phyloP scores from a whole-genome alignment of 2,797 vertebrate genomes.

The Naso thynnoides region DNA sequence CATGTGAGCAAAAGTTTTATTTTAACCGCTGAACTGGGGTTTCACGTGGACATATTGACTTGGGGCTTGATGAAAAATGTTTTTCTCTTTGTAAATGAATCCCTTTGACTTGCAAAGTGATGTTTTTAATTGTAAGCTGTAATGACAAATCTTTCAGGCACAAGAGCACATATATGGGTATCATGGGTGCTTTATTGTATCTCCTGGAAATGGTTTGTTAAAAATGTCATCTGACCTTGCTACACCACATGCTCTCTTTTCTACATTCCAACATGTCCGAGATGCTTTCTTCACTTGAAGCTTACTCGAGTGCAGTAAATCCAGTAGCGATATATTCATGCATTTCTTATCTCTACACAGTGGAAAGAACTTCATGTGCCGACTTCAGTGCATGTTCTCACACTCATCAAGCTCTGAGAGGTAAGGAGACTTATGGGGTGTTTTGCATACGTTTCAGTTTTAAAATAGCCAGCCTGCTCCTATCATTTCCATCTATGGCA shows the following conservation, averaged over 20 bases:
- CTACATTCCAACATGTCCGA: constrained; percentile 40
- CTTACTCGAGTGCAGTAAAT: constrained; percentile 54
- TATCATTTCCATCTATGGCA: constrained; percentile 81
- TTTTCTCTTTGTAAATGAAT: neutral
- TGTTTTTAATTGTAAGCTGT: neutral
- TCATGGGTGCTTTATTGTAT: neutral
- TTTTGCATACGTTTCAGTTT: constrained; percentile 79
- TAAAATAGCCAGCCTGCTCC: constrained; percentile 71
- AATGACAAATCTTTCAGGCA: neutral
- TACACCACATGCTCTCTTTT: constrained; percentile 25
- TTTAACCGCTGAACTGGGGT: neutral
- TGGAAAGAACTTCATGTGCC: constrained; percentile 87
- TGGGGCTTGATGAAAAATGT: neutral
- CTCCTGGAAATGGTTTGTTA: constrained; percentile 42
- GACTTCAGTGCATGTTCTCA: constrained; percentile 86
- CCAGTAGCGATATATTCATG: constrained; percentile 39
- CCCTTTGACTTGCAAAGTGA: neutral
- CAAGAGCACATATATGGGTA: neutral
- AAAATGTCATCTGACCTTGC: constrained; percentile 19
- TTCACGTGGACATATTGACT: constrained; percentile 4
- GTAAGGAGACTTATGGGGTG: constrained; percentile 78
- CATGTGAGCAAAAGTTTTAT: constrained; percentile 78
- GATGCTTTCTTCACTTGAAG: constrained; percentile 46
- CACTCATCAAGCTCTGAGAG: constrained; percentile 82
- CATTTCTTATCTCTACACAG: constrained; percentile 74